These are phyloP conservation scores for Ranitomeya imitator DNA, from an alignment of 2,113 vertebrate species.

Conservation along the genomic window DNA sequence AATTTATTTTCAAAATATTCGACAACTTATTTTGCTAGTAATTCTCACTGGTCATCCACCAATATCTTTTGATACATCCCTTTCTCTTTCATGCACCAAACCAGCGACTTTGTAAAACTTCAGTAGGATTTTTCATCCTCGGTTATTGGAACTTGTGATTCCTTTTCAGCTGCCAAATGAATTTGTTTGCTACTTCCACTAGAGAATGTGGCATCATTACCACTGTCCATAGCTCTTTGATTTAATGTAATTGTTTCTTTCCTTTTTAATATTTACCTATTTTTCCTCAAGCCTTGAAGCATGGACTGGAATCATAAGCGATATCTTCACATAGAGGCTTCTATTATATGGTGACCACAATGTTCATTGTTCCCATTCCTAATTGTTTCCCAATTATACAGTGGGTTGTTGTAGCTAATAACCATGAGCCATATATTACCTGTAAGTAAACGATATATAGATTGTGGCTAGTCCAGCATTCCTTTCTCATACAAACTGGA, in stretches of 20 bases:
- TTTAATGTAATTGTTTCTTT: too few relatives aligned
- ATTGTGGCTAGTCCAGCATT: neutral
- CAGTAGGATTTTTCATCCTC: neutral
- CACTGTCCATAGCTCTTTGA: neutral
- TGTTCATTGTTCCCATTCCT: neutral
- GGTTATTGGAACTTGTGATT: neutral
- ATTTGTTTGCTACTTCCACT: neutral
- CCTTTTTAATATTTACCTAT: too few relatives aligned
- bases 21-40: too few relatives aligned
- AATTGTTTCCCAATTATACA: neutral
- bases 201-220: neutral
- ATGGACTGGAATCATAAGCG: neutral
- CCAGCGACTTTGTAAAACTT: neutral
- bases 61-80: neutral
- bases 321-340: neutral
- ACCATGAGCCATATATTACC: neutral
- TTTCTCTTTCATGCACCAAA: neutral
- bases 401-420: neutral
- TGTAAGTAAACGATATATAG: neutral
- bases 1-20: too few relatives aligned
- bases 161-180: neutral
- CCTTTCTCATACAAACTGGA: constrained; percentile 7
- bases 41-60: too few relatives aligned
- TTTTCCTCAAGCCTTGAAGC: neutral
- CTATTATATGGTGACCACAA: too few relatives aligned